Evolutionary conservation across 1,140 invertebrate genomes (phyloP).

Genomic region (Pseudomyrmex concolor): DNA sequence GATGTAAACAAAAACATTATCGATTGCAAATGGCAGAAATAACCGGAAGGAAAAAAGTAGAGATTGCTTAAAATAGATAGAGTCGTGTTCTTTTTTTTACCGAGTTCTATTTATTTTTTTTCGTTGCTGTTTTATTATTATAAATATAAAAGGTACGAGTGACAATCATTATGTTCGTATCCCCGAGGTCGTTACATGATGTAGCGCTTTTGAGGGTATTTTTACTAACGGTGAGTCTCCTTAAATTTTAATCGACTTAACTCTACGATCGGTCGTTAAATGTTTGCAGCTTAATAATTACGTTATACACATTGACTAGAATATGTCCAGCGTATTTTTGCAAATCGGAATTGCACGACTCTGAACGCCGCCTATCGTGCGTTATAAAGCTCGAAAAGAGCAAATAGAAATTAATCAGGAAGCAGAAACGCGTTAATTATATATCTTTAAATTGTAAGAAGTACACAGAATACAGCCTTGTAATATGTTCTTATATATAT

Average conservation of each 20-base stretch:
- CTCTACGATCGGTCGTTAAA: slow-evolving; percentile 44
- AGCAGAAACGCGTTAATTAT: slow-evolving; percentile 32
- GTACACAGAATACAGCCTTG: slow-evolving; percentile 14
- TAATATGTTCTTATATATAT: background rate
- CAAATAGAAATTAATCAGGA: slow-evolving; percentile 39
- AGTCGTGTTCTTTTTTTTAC: background rate
- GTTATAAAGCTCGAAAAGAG: slow-evolving; percentile 28
- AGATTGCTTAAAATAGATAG: slow-evolving; percentile 3
- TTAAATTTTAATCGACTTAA: slow-evolving; percentile 10
- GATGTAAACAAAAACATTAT: background rate
- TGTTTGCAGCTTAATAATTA: slow-evolving; percentile 25
- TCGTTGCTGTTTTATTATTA: slow-evolving; percentile 52
- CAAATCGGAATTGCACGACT: background rate
- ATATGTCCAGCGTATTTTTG: slow-evolving; percentile 43
- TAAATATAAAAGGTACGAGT: slow-evolving; percentile 60
- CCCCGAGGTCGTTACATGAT: slow-evolving; percentile 60
- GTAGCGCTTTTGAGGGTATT: slow-evolving; percentile 41
- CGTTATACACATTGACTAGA: slow-evolving; percentile 56
- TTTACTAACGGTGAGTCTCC: slow-evolving; percentile 41
- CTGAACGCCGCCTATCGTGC: background rate
- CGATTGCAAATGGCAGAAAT: slow-evolving; percentile 2
- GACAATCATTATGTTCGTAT: slow-evolving; percentile 60
- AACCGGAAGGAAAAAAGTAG: background rate
- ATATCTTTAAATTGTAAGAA: slow-evolving; percentile 24
- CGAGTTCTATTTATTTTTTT: slow-evolving; percentile 23